Evolutionary conservation across 1,140 invertebrate species (phyloP), one percentile per base, ranked within the genome.

Genomic region (Eurosta solidaginis): DNA sequence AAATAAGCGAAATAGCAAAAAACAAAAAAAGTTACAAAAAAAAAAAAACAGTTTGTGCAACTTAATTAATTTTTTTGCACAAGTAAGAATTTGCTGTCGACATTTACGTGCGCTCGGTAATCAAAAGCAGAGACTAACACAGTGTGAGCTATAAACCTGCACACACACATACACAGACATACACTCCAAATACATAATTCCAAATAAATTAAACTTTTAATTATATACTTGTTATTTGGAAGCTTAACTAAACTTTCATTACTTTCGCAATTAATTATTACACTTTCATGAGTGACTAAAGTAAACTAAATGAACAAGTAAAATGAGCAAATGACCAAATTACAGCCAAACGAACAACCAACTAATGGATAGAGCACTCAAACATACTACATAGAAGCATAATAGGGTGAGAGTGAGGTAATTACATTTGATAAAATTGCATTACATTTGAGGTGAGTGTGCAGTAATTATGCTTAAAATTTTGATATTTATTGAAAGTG

Each of bases 161-260:
- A 40, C 29, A 68, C 33, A n/a, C n/a, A n/a, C n/a, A n/a, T n/a
- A n/a, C n/a, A n/a, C n/a, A n/a, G n/a, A n/a, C n/a, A n/a, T n/a
- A n/a, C n/a, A n/a, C n/a, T n/a, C n/a, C n/a, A n/a, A n/a, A n/a
- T n/a, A n/a, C n/a, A n/a, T n/a, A 42, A 40, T 40, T 20, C 17
- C 33, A 68, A 68, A 68, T 68, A 68, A 68, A 68, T 68, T 68
- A 22, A 68, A 68, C 59, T 68, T 68, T 68, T 68, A 68, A 68
- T 68, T 68, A 68, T 33, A 68, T 33, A 68, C 33, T 68, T 68
- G 59, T 68, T 68, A 68, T 36, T 68, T 68, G 40, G 59, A 5
- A 40, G 59, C 59, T 68, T 42, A 68, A 68, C 29, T 68, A 40
- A 68, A 68, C 59, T 68, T 68, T 68, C 29, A 68, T 68, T 68